Conservation (phyloP, 1,140 invertebrate genomes). For the Daktulosphaira vitifoliae region DNA sequence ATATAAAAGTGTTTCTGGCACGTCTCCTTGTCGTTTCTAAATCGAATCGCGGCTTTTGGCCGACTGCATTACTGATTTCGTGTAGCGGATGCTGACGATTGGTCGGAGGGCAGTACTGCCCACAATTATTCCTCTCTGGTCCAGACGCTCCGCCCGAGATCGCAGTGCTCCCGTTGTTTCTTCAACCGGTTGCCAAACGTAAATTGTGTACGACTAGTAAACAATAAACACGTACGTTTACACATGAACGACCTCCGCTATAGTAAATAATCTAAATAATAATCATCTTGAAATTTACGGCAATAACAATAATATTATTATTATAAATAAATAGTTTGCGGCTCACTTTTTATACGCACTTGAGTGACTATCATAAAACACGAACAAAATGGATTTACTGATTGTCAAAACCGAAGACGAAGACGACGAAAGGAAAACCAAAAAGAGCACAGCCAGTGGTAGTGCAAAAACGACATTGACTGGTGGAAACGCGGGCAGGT, state of each 20-base stretch:
- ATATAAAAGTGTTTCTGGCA: no score
- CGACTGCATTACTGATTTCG: no score
- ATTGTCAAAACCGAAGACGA: background rate
- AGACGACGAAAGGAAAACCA: background rate
- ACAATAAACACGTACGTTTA: no score
- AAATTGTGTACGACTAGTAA: background rate
- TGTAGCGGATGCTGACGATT: background rate
- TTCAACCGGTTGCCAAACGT: background rate
- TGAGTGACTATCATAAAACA: no score
- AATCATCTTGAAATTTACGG: no score
- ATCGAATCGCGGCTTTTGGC: no score
- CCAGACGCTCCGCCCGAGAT: background rate
- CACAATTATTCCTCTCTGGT: background rate
- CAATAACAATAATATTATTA: background rate
- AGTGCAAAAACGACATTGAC: slow-evolving; percentile 24
- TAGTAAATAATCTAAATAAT: no score
- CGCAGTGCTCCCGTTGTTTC: background rate
- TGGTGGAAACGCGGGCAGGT: slow-evolving; percentile 55
- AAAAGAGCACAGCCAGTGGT: background rate
- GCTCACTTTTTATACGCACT: no score
- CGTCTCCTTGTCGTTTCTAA: no score
- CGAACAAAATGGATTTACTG: background rate
- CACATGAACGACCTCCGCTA: no score
- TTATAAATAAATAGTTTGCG: no score
- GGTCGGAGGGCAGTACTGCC: background rate